Base-by-base conservation (phyloP, 1,140 invertebrate species). In the Spodoptera frugiperda region DNA sequence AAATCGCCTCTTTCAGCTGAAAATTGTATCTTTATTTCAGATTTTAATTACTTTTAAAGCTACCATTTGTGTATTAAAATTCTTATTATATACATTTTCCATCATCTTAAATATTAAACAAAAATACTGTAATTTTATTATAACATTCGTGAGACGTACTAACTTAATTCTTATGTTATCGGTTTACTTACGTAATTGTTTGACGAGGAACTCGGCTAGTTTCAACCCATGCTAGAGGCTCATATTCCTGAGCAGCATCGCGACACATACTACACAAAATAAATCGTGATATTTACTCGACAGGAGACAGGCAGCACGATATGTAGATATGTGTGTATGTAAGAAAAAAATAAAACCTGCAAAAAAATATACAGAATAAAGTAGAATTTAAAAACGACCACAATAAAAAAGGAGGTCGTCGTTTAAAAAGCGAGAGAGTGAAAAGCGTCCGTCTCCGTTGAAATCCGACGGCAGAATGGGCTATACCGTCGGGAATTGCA, bases 401-500 rank as follows among this genome's bases (percentile, higher is more conserved):
- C 15, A 25, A 6, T 48, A 57, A 57, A 73, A 73, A 73, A 73
- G 19, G 48, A 57, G 55, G 54, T 61, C 21, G 55, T 57, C 19
- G 49, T 73, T 72, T 46, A 72, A 67, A 39, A 72, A 72, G 39
- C 70, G 46, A 44, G 55, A 44, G 53, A 61, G 39, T 73, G 55
- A 73, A 73, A 59, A 17, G 46, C 71, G 55, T 49, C 55, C 46
- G 71, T 14, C 55, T n/a, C 12, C 44, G 55, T 73, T 51, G 71
- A 59, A 61, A 73, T 73, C 71, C 25, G 25, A 21, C 54, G 55
- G 19, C 21, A 46, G 21, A 73, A 73, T 73, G 71, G 53, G 49
- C 51, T 53, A 46, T 73, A 55, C 68, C 71, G 10, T 14, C 6
- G 71, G 71, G 71, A 73, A 73, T 73, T 59, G 71, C 55, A 73